Base-by-base conservation (phyloP, 2,888 invertebrate species). In the Eilema griseolum region DNA sequence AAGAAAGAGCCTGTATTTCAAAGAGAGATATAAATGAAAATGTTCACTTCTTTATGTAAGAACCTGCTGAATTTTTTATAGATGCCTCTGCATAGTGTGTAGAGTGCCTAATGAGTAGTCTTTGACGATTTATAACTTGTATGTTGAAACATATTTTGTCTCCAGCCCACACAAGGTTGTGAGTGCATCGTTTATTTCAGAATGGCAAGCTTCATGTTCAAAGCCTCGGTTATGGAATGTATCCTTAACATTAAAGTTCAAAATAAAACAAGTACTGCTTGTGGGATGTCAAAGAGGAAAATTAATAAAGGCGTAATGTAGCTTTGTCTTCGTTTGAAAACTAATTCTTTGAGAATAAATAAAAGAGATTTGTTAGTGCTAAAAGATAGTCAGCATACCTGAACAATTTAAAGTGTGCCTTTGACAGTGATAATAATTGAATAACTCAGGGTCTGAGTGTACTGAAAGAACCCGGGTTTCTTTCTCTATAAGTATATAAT, bases 41-140 rank as follows among this genome's bases (percentile, higher is more conserved):
- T 85, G 78, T 83, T 82, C 83, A 82, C 82, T 82, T 81, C 79
- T 82, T 83, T 83, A 83, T 83, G 87, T 86, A 86, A 86, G 87
- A 85, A 86, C 86, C 79, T 83, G 83, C 81, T 88, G 89, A 90
- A 87, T 90, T 89, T 91, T 91, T 89, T 88, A 90, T 88, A 85
- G 85, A 87, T 84, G 81, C 83, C 86, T 84, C 85, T 86, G 86
- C 86, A 88, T 85, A 86, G 86, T 88, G 86, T 88, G 88, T 87
- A 85, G 87, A 89, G 89, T 89, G 89, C 88, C 88, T 90, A 90
- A 90, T 90, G 90, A 90, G 89, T 86, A 87, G 87, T 89, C 89
- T 89, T 88, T 88, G 85, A 86, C 86, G 85, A 88, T 87, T 88
- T 87, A 86, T 88, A 88, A 87, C 85, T 86, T 85, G 84, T 85